Evolutionary conservation across 2,888 invertebrate species (phyloP), one percentile per base, ranked within the genome.

Genomic region (Epistrophe eligans): DNA sequence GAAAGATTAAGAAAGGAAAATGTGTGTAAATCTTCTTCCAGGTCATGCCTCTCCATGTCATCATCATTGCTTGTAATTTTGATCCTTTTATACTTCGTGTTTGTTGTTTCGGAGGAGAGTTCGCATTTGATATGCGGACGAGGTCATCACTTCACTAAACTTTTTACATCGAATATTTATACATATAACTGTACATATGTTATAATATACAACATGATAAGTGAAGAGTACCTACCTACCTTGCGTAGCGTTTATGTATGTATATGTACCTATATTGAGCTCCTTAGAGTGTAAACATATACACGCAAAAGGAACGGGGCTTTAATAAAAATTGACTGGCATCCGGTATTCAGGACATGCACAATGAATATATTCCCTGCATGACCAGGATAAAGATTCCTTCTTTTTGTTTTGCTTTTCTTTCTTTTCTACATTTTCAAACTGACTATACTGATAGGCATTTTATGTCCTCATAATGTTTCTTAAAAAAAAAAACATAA

Each of bases 301-400:
- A 58, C 66, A 8, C 17, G 35, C 35, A 35, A 35, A 45, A 52
- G 35, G 19, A 52, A 66, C 43, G 17, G 24, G 45, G 40, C 35
- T 62, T 73, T 79, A 74, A 85, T 85, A 85, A 85, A 85, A 85
- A 85, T 85, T 82, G 82, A 82, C 85, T 77, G 77, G 64, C 85
- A 85, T 85, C 85, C 85, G 73, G 85, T 85, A 85, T 85, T 85
- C 85, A 85, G 85, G 77, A 82, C 85, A 85, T 82, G 85, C 85
- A 85, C 85, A 82, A 71, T 85, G 85, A 82, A 85, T 85, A 82
- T 85, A 77, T 77, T 82, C 62, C 82, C 77, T 77, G 55, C 84
- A 85, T 81, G 84, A 77, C 81, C 84, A 81, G 81, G 81, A 81
- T 85, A 81, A 73, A 81, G 72, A 77, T 64, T 79, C 62, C 77